Evolutionary conservation across 2,888 invertebrate genomes (phyloP).

Genomic region (Asteroscopus sphinx): DNA sequence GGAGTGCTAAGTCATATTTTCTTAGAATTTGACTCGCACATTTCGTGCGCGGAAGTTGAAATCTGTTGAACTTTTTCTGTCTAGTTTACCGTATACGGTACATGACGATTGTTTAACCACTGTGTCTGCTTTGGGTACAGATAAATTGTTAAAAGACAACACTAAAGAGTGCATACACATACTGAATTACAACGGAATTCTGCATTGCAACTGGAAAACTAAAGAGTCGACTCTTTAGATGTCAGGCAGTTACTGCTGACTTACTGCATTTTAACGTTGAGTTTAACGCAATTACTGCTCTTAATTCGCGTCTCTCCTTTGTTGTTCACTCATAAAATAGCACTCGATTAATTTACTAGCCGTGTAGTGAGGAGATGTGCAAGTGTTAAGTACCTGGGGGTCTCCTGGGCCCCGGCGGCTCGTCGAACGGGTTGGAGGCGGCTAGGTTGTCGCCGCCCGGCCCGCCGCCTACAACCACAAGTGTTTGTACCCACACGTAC

Average conservation of each 20-base stretch:
- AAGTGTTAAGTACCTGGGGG: conserved; percentile 84
- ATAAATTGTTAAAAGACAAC: too few relatives aligned
- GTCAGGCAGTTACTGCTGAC: background rate
- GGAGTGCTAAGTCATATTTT: conserved; percentile 16
- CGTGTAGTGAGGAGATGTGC: conserved; percentile 71
- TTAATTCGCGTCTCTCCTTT: too few relatives aligned
- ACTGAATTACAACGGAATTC: background rate
- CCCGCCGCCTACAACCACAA: conserved; percentile 87
- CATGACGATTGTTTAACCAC: too few relatives aligned
- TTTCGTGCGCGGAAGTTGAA: too few relatives aligned
- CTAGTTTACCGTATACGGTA: too few relatives aligned
- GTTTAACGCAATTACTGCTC: too few relatives aligned
- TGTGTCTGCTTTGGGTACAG: too few relatives aligned
- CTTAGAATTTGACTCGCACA: background rate
- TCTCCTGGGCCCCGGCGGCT: conserved; percentile 91
- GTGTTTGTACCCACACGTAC: conserved; percentile 65
- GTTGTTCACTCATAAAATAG: background rate
- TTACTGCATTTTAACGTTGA: background rate
- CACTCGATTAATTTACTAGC: conserved; percentile 23
- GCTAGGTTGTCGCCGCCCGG: conserved; percentile 93
- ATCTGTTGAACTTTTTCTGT: too few relatives aligned
- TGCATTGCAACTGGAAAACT: background rate
- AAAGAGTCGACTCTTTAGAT: background rate
- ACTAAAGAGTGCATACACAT: background rate
- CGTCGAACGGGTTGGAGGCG: conserved; percentile 96